phyloP scores from a whole-genome alignment of 1,140 invertebrate genomes.

The Heliothis virescens region DNA sequence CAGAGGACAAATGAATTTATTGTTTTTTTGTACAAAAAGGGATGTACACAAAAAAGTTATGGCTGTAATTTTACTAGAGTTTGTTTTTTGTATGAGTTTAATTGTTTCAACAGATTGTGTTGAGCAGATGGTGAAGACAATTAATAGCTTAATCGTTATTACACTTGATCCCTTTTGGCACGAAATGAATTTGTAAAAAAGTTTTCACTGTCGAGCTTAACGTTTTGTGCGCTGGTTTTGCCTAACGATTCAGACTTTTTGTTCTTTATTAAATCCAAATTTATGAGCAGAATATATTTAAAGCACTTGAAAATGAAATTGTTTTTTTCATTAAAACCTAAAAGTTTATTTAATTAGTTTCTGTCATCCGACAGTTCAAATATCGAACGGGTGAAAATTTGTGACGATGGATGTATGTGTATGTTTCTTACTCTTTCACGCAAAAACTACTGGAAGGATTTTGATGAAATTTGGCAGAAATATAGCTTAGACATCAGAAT shows the following conservation, averaged over 20 bases:
- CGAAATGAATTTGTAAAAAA: constrained; percentile 1
- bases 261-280: background rate
- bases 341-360: no score
- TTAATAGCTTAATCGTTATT: constrained; percentile 25
- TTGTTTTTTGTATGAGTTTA: constrained; percentile 17
- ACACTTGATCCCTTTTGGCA: constrained; percentile 4
- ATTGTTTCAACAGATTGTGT: constrained; percentile 1
- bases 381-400: background rate
- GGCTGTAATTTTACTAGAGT: background rate
- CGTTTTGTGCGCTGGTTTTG: background rate
- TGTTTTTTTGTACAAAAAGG: background rate
- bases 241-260: background rate
- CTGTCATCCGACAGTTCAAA: no score
- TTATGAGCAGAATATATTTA: background rate
- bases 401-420: no score
- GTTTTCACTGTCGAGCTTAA: background rate
- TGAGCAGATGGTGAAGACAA: constrained; percentile 1
- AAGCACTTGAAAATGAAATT: no score
- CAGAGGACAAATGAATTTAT: constrained; percentile 7
- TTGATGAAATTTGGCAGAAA: no score
- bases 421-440: no score
- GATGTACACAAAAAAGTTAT: background rate
- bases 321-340: no score
- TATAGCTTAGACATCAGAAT: no score
- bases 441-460: no score